Evolutionary conservation across 64 coral and sea anemone species (phyloP), one percentile per base, ranked within the genome.

Genomic region (Catalaphyllia jardinei): DNA sequence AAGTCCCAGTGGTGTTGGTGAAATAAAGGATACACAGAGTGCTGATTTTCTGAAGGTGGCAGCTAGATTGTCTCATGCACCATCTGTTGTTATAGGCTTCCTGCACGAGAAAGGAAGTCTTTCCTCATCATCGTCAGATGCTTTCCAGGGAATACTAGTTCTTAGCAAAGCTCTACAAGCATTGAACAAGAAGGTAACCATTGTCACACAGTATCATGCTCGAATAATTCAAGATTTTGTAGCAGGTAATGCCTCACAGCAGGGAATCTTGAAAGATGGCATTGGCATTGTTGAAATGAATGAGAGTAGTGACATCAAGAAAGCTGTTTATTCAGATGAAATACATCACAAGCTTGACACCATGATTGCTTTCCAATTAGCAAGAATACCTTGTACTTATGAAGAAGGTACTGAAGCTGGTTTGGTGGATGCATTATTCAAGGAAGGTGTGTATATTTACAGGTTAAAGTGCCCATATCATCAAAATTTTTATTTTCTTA

Each of bases 91-190:
- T 38, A 71, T 85, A 50, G 33, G 62, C 35, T 25, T 85, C 50
- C 63, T 85, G 42, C 9, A 52, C 17, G 81, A 85, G 39, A 28
- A 85, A 69, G 63, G 52, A 15, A 85, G 22, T 13, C n/a, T 71
- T 71, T 85, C 63, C 46, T 61, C 78, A 46, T 61, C 9, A 35
- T 20, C 78, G 20, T 61, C 78, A 35, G 81, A 85, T 67, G 22
- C 33, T 11, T 46, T 85, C 33, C 38, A 51, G 29, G 81, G 33
- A 49, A 8, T 28, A 18, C 2, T 85, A 0, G 63, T 38, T 85
- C 63, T 85, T 20, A 24, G 69, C 81, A 69, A 71, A 85, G 81
- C 81, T 71, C 31, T 85, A 71, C 62, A 85, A 71, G 63, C 63
- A 71, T 67, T 85, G 38, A 16, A 71, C 10, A 85, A 71, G 35